Evolutionary conservation across 2,797 vertebrate species (phyloP).

Genomic region (Premnoplex brunnescens): DNA sequence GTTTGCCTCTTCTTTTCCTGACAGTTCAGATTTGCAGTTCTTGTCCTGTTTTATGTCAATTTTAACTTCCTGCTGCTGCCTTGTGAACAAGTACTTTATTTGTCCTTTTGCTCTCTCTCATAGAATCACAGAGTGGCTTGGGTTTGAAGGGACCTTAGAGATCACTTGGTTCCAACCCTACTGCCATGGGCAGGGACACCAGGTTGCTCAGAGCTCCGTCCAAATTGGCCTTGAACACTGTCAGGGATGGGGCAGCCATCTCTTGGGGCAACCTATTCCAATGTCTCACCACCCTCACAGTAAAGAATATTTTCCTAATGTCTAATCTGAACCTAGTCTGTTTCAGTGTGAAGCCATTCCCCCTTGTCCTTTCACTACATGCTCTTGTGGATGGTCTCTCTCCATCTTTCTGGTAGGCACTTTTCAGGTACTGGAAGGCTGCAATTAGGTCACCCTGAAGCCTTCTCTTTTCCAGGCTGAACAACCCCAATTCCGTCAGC

Average conservation of each 20-base stretch:
- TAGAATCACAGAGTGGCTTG: neutral
- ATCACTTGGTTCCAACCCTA: neutral
- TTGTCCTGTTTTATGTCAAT: neutral
- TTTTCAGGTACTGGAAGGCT: neutral
- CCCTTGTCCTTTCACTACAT: neutral
- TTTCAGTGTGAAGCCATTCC: neutral
- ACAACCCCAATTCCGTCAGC: neutral
- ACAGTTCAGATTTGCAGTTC: neutral
- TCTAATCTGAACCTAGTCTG: neutral
- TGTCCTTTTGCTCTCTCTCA: neutral
- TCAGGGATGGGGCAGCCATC: neutral
- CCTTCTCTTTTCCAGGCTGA: neutral
- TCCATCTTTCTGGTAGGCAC: neutral
- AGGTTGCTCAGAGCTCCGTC: neutral
- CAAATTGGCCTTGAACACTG: neutral
- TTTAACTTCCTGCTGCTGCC: neutral
- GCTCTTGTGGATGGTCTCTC: neutral
- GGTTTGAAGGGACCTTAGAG: neutral
- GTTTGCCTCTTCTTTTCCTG: neutral
- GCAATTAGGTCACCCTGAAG: neutral
- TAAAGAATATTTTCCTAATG: neutral
- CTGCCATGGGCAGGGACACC: neutral
- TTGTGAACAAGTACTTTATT: neutral
- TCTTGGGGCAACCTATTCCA: neutral
- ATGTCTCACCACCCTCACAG: neutral